Conservation (phyloP, 23 tunicate species). For the Styela plicata region DNA sequence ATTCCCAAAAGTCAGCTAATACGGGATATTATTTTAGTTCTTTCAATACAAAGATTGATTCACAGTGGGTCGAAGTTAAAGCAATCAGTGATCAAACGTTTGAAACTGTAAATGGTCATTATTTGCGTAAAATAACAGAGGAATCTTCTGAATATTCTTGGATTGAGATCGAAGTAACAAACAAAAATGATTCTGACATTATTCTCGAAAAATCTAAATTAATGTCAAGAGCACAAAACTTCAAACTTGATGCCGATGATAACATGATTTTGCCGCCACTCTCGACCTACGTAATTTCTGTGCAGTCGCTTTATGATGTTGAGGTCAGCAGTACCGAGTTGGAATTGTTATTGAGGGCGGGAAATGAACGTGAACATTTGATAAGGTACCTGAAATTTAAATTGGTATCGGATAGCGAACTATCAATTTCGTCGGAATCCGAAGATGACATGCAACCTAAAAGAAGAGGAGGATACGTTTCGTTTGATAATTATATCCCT, state of each 20-base stretch:
- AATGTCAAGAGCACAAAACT: not conserved
- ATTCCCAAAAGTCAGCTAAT: no score
- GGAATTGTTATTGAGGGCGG: not conserved
- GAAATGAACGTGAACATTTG: not conserved
- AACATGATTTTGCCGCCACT: not conserved
- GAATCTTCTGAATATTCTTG: not conserved
- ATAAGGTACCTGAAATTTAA: constrained; percentile 10
- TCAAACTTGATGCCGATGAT: not conserved
- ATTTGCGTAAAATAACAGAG: not conserved
- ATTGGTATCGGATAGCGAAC: not conserved
- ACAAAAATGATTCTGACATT: not conserved
- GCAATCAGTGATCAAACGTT: not conserved
- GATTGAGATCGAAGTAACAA: not conserved
- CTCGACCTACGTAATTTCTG: not conserved
- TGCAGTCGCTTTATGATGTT: not conserved
- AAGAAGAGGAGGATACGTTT: not conserved
- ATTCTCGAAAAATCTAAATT: not conserved
- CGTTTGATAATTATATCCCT: not conserved
- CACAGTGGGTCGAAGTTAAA: not conserved
- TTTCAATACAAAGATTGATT: not conserved
- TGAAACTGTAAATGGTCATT: not conserved
- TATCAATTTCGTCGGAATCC: not conserved
- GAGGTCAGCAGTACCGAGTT: constrained; percentile 1
- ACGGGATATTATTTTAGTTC: no score
- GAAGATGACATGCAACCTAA: not conserved